phyloP scores from a whole-genome alignment of 2,797 vertebrate genomes.

The Sebastes minor region DNA sequence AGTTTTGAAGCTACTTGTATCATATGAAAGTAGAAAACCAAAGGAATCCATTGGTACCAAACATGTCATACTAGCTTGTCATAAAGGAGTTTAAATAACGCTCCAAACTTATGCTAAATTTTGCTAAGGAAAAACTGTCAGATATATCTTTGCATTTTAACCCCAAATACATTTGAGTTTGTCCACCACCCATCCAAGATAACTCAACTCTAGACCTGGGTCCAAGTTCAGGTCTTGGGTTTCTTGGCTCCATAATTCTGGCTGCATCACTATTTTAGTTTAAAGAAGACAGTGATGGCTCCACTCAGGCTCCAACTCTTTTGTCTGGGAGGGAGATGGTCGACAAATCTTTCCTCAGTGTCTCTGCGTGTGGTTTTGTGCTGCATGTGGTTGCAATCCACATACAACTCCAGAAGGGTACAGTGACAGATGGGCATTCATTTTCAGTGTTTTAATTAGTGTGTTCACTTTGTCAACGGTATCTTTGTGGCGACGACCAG shows the following conservation, averaged over 20 bases:
- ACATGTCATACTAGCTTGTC: too few species aligned
- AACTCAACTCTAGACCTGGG: neutral
- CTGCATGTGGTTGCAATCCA: constrained; percentile 28
- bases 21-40: too few species aligned
- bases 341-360: constrained; percentile 9
- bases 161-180: neutral
- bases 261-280: constrained; percentile 50
- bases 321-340: constrained; percentile 64
- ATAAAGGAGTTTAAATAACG: too few species aligned
- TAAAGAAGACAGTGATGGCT: constrained; percentile 20
- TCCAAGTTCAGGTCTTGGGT: neutral
- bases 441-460: constrained; percentile 74
- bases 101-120: too few species aligned
- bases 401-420: constrained; percentile 40
- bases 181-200: neutral
- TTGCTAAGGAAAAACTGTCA: too few species aligned
- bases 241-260: constrained; percentile 25
- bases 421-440: constrained; percentile 72
- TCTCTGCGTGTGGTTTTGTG: constrained; percentile 12
- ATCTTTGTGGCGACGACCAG: constrained; percentile 49
- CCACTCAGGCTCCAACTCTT: constrained; percentile 15
- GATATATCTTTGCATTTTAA: neutral
- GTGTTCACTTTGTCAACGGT: constrained; percentile 50
- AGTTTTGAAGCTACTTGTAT: too few species aligned
- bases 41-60: too few species aligned